These are phyloP conservation scores for Hirtodrosophila confusa DNA, from an alignment of 2,888 invertebrate genomes.

Conservation along the genomic window DNA sequence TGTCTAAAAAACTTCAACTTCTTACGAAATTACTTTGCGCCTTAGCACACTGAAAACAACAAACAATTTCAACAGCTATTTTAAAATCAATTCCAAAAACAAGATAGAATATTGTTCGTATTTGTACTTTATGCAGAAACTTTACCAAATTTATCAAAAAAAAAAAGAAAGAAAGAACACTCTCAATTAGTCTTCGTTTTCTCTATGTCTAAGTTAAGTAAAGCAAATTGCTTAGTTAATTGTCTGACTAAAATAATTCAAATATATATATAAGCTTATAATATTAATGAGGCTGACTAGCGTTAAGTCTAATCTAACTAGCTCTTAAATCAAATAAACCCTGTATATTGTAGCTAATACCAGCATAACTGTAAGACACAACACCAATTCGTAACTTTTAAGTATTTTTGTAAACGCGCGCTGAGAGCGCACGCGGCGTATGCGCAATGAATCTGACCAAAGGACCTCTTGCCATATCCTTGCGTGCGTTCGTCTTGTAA, in stretches of 20 bases:
- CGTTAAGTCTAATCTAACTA: constrained; percentile 55
- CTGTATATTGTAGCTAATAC: constrained; percentile 39
- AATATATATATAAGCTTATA: constrained; percentile 65
- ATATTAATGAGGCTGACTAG: constrained; percentile 79
- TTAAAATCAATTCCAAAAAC: constrained; percentile 13
- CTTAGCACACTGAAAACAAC: constrained; percentile 46
- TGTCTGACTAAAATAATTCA: constrained; percentile 55
- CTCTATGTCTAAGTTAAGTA: constrained; percentile 29
- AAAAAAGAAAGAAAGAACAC: constrained; percentile 31
- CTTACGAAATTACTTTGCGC: constrained; percentile 54
- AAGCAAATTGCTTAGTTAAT: constrained; percentile 54
- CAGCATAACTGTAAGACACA: constrained; percentile 56
- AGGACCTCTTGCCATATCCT: not conserved
- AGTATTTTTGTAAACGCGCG: constrained; percentile 56
- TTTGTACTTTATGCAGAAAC: constrained; percentile 30
- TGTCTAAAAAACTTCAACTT: constrained; percentile 24
- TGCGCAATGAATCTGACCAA: constrained; percentile 26
- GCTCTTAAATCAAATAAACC: constrained; percentile 18
- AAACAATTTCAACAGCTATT: constrained; percentile 8
- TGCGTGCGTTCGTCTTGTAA: constrained; percentile 35
- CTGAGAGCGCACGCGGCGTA: constrained; percentile 50
- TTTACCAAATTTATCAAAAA: constrained; percentile 63
- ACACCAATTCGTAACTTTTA: constrained; percentile 64
- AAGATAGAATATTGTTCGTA: constrained; percentile 43
- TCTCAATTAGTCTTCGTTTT: constrained; percentile 71